Percentiles rank a stretch among this genome's conserved stretches.
Conservation (phyloP, 2,113 vertebrate genomes). For the Cisticola juncidis region DNA sequence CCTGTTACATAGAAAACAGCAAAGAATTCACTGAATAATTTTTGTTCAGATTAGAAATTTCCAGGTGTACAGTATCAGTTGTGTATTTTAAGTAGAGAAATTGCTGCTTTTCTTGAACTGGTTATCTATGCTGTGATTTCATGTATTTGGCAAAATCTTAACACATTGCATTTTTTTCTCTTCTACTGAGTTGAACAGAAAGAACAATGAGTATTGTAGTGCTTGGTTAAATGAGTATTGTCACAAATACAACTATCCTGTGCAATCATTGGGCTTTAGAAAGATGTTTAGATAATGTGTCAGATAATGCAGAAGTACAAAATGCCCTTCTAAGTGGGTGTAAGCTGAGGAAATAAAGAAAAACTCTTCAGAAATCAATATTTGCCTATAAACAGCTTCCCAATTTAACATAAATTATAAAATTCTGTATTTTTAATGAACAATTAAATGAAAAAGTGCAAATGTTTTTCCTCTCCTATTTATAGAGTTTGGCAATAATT, state of each 20-base stretch:
- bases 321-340: not conserved
- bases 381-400: not conserved
- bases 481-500: not conserved
- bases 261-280: not conserved
- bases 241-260: not conserved
- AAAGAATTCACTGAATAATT: not conserved
- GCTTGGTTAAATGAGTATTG: not conserved
- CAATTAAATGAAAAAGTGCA: not conserved
- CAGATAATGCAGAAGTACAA: not conserved
- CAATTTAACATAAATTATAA: not conserved
- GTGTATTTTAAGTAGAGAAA: not conserved
- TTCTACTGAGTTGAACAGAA: not conserved
- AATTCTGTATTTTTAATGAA: constrained; percentile 23
- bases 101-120: not conserved
- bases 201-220: not conserved
- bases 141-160: not conserved
- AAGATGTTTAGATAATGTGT: not conserved
- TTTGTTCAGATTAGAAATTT: not conserved
- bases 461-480: not conserved
- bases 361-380: not conserved
- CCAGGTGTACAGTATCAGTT: not conserved
- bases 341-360: not conserved
- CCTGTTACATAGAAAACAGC: not conserved
- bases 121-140: not conserved
- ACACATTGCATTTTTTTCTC: not conserved